Evolutionary conservation across 2,888 invertebrate species (phyloP).

Genomic region (Tupiocoris notatus): DNA sequence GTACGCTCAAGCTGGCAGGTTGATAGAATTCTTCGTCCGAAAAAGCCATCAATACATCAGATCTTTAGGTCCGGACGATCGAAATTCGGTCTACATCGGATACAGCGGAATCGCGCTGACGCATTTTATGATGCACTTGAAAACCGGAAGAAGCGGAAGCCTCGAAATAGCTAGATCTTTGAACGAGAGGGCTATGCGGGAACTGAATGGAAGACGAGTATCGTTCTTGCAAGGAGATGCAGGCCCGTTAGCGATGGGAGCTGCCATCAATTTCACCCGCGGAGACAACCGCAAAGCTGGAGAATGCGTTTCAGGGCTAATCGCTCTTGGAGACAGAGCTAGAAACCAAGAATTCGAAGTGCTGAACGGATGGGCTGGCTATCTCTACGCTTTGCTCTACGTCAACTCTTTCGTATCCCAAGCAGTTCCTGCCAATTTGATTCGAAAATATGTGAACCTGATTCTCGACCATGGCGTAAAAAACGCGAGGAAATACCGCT

Average conservation of each 20-base stretch:
- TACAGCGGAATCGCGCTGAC: slow-evolving; percentile 68
- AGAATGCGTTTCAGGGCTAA: not conserved
- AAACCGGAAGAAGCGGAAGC: not conserved
- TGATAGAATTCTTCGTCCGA: slow-evolving; percentile 5
- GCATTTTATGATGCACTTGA: slow-evolving; percentile 55
- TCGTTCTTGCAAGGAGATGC: slow-evolving; percentile 70
- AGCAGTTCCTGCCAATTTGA: slow-evolving; percentile 23
- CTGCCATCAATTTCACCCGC: slow-evolving; percentile 61
- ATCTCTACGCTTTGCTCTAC: slow-evolving; percentile 74
- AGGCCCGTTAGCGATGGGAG: slow-evolving; percentile 65
- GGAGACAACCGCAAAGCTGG: slow-evolving; percentile 17
- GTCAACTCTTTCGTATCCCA: slow-evolving; percentile 63
- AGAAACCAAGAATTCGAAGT: slow-evolving; percentile 72
- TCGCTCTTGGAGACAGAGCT: not conserved
- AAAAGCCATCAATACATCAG: not conserved
- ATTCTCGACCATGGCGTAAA: slow-evolving; percentile 61
- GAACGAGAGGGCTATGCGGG: slow-evolving; percentile 55
- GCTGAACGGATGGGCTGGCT: slow-evolving; percentile 81
- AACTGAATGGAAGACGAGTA: slow-evolving; percentile 57
- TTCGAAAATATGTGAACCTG: slow-evolving; percentile 16
- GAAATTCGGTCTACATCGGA: slow-evolving; percentile 74
- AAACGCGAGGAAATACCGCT: slow-evolving; percentile 55
- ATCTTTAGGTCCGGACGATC: slow-evolving; percentile 51
- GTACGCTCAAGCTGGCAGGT: not conserved
- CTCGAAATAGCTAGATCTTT: slow-evolving; percentile 54